phyloP scores from a whole-genome alignment of 2,888 invertebrate genomes.

The Rhagium mordax region DNA sequence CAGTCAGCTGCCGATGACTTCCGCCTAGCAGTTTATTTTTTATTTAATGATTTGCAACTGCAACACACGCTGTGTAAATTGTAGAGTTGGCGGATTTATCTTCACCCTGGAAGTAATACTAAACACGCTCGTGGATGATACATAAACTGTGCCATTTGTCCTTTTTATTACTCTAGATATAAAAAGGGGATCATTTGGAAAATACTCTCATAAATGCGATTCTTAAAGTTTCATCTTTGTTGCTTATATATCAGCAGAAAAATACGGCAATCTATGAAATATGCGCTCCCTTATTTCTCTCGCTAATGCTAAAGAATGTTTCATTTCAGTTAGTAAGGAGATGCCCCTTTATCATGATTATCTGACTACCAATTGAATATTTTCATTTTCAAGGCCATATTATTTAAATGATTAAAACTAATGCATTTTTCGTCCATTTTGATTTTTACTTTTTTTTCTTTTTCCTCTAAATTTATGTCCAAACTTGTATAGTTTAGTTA shows the following conservation, averaged over 20 bases:
- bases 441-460: too few species aligned
- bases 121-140: neutral
- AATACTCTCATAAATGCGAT: neutral
- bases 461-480: too few species aligned
- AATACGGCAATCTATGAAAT: neutral
- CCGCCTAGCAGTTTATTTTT: neutral
- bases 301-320: neutral
- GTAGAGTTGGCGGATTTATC: neutral
- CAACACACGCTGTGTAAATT: neutral
- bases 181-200: constrained; percentile 10
- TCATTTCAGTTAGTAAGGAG: neutral
- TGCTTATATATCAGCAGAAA: neutral
- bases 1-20: too few species aligned
- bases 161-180: constrained; percentile 12
- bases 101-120: neutral
- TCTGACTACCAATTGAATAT: too few species aligned
- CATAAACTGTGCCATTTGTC: constrained; percentile 1
- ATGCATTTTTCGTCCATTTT: too few species aligned
- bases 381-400: too few species aligned
- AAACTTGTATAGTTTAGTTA: too few species aligned
- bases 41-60: neutral
- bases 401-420: too few species aligned
- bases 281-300: neutral
- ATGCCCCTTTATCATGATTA: neutral
- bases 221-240: neutral